Conservation (phyloP, 92 coral and sea anemone species). For the Parazoanthus darwini region DNA sequence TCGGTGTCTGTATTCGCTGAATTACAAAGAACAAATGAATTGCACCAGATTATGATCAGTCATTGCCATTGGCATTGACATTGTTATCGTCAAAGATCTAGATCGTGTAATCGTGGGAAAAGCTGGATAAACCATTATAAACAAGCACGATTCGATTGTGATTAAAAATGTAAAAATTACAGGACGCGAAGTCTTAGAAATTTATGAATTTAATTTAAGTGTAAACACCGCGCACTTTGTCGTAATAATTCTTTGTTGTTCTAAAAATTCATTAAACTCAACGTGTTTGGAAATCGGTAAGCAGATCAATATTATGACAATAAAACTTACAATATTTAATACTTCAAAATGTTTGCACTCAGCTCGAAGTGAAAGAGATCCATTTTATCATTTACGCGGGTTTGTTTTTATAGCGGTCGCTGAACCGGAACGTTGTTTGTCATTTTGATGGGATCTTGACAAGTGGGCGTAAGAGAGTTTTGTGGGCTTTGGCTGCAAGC, state of each 20-base stretch:
- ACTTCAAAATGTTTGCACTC: background rate
- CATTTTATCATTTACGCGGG: slow-evolving; percentile 5
- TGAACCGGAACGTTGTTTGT: background rate
- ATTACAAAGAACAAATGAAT: slow-evolving; percentile 1
- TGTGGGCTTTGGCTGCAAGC: slow-evolving; percentile 8
- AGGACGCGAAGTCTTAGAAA: slow-evolving; percentile 5
- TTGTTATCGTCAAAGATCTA: background rate
- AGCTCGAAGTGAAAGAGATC: slow-evolving; percentile 4
- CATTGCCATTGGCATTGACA: background rate
- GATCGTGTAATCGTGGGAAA: slow-evolving; percentile 5
- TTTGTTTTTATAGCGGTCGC: slow-evolving; percentile 5
- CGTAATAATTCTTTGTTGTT: background rate
- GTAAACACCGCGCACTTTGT: background rate
- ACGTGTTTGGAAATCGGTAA: background rate
- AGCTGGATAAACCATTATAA: slow-evolving; percentile 1
- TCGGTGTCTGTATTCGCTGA: slow-evolving; percentile 6
- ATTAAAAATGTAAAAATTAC: slow-evolving; percentile 1
- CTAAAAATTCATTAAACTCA: background rate
- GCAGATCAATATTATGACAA: background rate
- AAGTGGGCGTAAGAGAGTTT: slow-evolving; percentile 5
- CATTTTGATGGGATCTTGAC: slow-evolving; percentile 1
- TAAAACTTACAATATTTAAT: background rate
- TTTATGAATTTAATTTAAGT: background rate
- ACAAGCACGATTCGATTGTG: background rate
- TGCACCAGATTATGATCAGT: slow-evolving; percentile 5